Base-by-base conservation (phyloP, 2,113 vertebrate genomes). In the Sander lucioperca region DNA sequence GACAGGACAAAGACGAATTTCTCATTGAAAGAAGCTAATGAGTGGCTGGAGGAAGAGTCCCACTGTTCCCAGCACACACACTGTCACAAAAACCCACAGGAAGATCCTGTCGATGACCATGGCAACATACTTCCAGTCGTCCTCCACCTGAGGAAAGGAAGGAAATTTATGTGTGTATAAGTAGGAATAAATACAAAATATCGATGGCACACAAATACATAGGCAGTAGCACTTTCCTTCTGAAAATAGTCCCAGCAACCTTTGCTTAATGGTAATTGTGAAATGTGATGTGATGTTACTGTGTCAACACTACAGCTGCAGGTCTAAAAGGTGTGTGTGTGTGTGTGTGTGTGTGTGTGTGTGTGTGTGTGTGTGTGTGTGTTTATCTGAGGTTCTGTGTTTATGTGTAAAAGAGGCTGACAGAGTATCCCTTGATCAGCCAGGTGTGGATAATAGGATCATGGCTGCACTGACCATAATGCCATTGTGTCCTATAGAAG, bases 41-140 rank as follows among this genome's bases (percentile, higher is more conserved):
- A 95, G 89, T 0, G 97, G 97, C 85, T 98, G 97, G 19, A 97
- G 91, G 92, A 98, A 98, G 47, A 98, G 93, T 51, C 97, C 97
- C 50, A 94, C 87, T 3, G 97, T 99, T 71, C 97, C 97, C 90
- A 97, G 94, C n/a, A 97, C 95, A 91, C 97, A 99, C 63, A 97
- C 86, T 9, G 95, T 94, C 78, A 97, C 95, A 91, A 98, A 98
- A 13, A 98, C 94, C 98, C 97, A 99, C 53, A 99, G 95, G 90
- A 99, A 99, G 59, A 99, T 96, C 94, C 98, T 96, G 92, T 99
- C 98, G 69, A 98, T 97, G 88, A 99, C 97, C 97, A 98, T 97
- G 87, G 97, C 97, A 3, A 98, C 93, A 0, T 98, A 98, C 79
- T 98, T 98, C 97, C 98, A 99, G 87, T 98, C 97, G 36, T 98